Conservation (phyloP, 2,888 invertebrate genomes). For the Elgonia sp. region DNA sequence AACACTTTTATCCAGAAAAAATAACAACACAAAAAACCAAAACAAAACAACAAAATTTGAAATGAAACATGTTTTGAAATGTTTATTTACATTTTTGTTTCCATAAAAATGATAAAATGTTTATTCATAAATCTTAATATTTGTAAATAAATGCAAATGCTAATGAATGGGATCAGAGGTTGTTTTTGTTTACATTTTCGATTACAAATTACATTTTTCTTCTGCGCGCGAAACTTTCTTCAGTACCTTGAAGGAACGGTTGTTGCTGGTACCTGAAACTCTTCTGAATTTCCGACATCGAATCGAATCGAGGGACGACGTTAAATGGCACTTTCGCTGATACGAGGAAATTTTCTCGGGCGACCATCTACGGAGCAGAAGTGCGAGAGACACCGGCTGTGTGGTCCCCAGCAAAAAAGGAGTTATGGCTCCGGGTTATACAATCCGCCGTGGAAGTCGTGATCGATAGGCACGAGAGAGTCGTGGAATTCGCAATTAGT, state of each 20-base stretch:
- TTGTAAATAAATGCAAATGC: no score
- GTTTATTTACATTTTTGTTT: no score
- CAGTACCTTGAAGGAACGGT: constrained; percentile 42
- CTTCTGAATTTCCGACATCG: constrained; percentile 74
- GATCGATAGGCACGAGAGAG: constrained; percentile 76
- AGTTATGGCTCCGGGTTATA: constrained; percentile 79
- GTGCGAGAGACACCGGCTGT: constrained; percentile 77
- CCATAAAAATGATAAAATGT: no score
- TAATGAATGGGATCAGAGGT: no score
- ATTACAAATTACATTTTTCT: no score
- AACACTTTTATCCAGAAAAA: no score
- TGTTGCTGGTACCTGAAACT: constrained; percentile 61
- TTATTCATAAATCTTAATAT: no score
- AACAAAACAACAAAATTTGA: no score
- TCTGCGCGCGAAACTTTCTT: constrained; percentile 72
- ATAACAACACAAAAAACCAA: no score
- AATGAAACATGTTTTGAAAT: no score
- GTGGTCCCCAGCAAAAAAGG: constrained; percentile 81
- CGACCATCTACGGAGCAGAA: constrained; percentile 79
- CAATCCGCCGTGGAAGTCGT: constrained; percentile 78
- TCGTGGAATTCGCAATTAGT: constrained; percentile 76
- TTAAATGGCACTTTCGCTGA: constrained; percentile 82
- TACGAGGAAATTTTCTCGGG: constrained; percentile 83
- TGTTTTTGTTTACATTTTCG: no score
- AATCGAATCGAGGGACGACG: constrained; percentile 69